Percentiles rank a stretch among this genome's conserved stretches.
These are phyloP conservation scores for Drosophila kepulauana DNA, from an alignment of 1,140 invertebrate genomes.

Conservation along the genomic window DNA sequence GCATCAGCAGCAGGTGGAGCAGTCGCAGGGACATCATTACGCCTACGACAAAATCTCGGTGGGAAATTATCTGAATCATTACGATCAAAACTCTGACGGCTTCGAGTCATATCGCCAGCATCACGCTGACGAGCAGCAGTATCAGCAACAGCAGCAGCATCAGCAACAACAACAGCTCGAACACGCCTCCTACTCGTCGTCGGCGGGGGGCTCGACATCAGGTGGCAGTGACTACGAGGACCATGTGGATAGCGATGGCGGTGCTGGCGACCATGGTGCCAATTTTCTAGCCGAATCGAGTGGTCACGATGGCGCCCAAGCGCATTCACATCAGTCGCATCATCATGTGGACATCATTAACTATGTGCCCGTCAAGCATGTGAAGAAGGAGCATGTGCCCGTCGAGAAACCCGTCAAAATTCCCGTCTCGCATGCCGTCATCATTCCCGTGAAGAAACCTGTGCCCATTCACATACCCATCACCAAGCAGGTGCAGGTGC, in stretches of 20 bases:
- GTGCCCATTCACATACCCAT: slow-evolving; percentile 91
- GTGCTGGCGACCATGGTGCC: slow-evolving; percentile 44
- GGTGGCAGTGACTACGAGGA: slow-evolving; percentile 57
- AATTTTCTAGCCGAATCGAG: slow-evolving; percentile 59
- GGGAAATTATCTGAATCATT: slow-evolving; percentile 77
- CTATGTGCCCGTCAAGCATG: slow-evolving; percentile 88
- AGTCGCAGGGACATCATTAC: slow-evolving; percentile 47
- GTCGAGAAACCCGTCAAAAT: slow-evolving; percentile 89
- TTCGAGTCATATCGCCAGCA: slow-evolving; percentile 61
- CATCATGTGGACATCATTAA: slow-evolving; percentile 90
- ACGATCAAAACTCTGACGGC: slow-evolving; percentile 62
- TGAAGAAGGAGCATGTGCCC: slow-evolving; percentile 89
- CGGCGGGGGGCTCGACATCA: slow-evolving; percentile 12
- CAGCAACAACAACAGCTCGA: slow-evolving; percentile 50
- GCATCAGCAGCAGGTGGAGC: slow-evolving; percentile 36
- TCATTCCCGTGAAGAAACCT: slow-evolving; percentile 89
- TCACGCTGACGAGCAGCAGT: slow-evolving; percentile 49
- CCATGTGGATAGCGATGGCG: slow-evolving; percentile 61
- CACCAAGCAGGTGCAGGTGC: slow-evolving; percentile 89
- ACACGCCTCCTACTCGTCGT: slow-evolving; percentile 52
- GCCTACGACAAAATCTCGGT: slow-evolving; percentile 77
- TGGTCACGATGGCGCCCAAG: slow-evolving; percentile 36
- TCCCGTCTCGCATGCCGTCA: slow-evolving; percentile 89
- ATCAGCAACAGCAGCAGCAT: slow-evolving; percentile 48
- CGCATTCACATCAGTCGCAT: slow-evolving; percentile 76